Percentiles rank a stretch among this genome's conserved stretches.
Conservation (phyloP, 2,888 invertebrate species). For the Anagyrus pseudococci region DNA sequence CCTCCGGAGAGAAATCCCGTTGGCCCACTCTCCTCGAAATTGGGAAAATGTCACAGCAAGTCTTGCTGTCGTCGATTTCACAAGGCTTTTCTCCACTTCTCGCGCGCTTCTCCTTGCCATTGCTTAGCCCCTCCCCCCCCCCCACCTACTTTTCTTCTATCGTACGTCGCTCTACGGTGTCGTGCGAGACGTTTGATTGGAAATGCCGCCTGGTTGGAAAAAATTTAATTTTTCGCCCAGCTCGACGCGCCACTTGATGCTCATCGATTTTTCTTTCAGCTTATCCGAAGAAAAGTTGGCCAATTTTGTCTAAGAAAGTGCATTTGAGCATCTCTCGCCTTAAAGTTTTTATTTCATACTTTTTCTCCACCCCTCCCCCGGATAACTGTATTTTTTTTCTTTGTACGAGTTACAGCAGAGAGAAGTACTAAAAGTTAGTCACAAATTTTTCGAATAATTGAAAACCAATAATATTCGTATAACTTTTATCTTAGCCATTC, state of each 20-base stretch:
- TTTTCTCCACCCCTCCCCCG: neutral
- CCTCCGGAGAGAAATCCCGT: too few relatives aligned
- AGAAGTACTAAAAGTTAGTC: neutral
- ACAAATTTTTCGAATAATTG: constrained; percentile 12
- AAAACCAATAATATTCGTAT: constrained; percentile 8
- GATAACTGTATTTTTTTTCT: neutral
- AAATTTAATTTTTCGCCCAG: constrained; percentile 31
- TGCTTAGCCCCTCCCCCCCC: too few relatives aligned
- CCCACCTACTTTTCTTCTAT: neutral
- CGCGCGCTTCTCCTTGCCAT: too few relatives aligned
- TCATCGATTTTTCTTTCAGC: constrained; percentile 1
- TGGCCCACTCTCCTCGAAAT: too few relatives aligned
- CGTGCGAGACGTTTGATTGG: constrained; percentile 27
- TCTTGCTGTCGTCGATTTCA: too few relatives aligned
- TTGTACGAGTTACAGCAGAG: neutral
- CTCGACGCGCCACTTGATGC: neutral
- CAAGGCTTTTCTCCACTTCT: too few relatives aligned
- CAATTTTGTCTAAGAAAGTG: constrained; percentile 15
- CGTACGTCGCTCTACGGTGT: neutral
- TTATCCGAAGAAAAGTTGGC: neutral
- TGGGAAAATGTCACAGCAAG: too few relatives aligned
- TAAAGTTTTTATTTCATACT: too few relatives aligned
- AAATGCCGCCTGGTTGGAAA: constrained; percentile 27
- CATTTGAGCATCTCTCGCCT: constrained; percentile 1
- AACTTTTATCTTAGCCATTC: too few relatives aligned